Evolutionary conservation across 1,140 invertebrate genomes (phyloP).

Genomic region (Anastatus disparis): DNA sequence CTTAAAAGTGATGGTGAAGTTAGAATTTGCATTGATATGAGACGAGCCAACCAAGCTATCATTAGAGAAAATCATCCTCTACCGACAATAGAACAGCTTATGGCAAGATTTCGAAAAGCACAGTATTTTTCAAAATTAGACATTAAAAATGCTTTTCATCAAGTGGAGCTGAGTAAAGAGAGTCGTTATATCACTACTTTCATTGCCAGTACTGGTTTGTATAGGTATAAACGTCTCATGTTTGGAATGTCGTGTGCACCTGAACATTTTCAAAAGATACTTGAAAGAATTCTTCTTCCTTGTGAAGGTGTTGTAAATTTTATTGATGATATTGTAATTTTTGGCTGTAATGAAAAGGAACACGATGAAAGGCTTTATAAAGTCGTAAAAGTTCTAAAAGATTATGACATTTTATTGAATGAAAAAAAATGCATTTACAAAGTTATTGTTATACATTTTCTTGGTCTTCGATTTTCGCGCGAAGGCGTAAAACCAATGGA

Average conservation of each 20-base stretch:
- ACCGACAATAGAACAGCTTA: conserved; percentile 46
- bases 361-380: neutral
- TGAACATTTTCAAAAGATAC: conserved; percentile 46
- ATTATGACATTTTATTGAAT: neutral
- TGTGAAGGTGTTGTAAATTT: conserved; percentile 17
- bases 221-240: conserved; percentile 47
- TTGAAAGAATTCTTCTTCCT: conserved; percentile 40
- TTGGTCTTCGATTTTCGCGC: conserved; percentile 49
- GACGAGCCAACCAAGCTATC: conserved; percentile 48
- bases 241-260: conserved; percentile 44
- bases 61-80: conserved; percentile 48
- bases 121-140: conserved; percentile 50
- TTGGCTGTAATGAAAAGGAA: neutral
- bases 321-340: conserved; percentile 10
- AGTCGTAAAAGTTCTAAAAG: neutral
- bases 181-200: conserved; percentile 44
- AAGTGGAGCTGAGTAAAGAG: conserved; percentile 47
- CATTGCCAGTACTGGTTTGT: conserved; percentile 46
- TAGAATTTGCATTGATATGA: conserved; percentile 50
- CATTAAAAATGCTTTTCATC: conserved; percentile 49
- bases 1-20: conserved; percentile 46
- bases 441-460: conserved; percentile 43
- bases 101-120: conserved; percentile 44
- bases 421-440: conserved; percentile 35
- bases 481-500: conserved; percentile 10